phyloP scores from a whole-genome alignment of 2,113 vertebrate species.

The Rhinichthys klamathensis region DNA sequence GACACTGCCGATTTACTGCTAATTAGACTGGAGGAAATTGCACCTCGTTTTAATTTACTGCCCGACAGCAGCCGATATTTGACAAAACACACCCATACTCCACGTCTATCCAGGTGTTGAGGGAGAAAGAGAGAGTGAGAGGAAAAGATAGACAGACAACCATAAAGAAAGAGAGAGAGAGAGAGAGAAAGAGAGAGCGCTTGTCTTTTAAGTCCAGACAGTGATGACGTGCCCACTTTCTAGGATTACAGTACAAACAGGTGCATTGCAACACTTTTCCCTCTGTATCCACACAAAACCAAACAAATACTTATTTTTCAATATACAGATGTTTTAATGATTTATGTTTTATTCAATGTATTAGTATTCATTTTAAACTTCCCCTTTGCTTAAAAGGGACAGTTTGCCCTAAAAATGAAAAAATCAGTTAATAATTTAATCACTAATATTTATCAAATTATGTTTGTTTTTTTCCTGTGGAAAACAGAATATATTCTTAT shows the following conservation, averaged over 20 bases:
- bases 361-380: background rate
- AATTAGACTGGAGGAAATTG: constrained; percentile 79
- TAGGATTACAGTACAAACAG: background rate
- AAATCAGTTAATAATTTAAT: background rate
- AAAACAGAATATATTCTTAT: background rate
- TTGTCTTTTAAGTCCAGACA: constrained; percentile 20
- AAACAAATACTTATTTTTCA: background rate
- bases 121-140: constrained; percentile 55
- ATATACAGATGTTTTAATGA: background rate
- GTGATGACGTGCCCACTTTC: background rate
- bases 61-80: constrained; percentile 64
- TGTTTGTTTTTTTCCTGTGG: background rate
- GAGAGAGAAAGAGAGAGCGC: constrained; percentile 4
- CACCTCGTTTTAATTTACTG: constrained; percentile 75
- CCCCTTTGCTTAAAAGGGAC: too few relatives aligned
- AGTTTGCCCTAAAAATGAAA: background rate
- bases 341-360: background rate
- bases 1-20: constrained; percentile 69
- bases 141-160: background rate
- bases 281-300: background rate
- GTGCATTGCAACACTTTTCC: constrained; percentile 24
- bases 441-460: background rate
- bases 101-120: constrained; percentile 65
- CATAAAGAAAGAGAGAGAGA: constrained; percentile 2
- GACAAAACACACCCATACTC: constrained; percentile 62